These are phyloP conservation scores for Anhinga anhinga DNA, from an alignment of 2,113 vertebrate species.

Conservation along the genomic window DNA sequence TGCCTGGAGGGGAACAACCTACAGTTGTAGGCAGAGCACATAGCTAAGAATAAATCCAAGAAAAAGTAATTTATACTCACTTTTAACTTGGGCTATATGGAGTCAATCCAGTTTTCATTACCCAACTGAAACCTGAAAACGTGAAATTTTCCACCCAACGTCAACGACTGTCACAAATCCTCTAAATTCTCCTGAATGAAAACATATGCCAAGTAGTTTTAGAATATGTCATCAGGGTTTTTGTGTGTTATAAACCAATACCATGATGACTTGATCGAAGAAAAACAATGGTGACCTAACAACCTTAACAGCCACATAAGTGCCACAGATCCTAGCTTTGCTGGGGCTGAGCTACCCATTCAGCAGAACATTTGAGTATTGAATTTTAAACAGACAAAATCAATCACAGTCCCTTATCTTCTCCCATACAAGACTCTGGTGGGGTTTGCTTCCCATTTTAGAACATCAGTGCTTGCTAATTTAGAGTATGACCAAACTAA, in stretches of 20 bases:
- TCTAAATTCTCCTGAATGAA: not conserved
- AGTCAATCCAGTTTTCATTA: not conserved
- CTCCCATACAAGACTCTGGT: not conserved
- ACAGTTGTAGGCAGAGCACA: not conserved
- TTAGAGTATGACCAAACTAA: not conserved
- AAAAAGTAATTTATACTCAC: not conserved
- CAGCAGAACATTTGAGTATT: not conserved
- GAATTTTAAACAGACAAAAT: slow-evolving; percentile 5
- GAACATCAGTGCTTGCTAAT: not conserved
- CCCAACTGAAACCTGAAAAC: not conserved
- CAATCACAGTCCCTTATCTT: not conserved
- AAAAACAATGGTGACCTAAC: not conserved
- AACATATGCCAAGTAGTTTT: not conserved
- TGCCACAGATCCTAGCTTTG: not conserved
- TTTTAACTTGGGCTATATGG: not conserved
- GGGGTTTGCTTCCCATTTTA: not conserved
- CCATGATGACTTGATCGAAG: not conserved
- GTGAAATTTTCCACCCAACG: not conserved
- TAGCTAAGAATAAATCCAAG: not conserved
- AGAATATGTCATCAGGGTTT: not conserved
- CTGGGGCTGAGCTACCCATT: not conserved
- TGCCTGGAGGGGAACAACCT: not conserved
- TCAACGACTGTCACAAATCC: not conserved
- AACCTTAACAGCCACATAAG: not conserved
- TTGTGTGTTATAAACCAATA: not conserved